These are phyloP conservation scores for Porites cylindrica DNA, from an alignment of 92 coral and sea anemone species.

Conservation along the genomic window DNA sequence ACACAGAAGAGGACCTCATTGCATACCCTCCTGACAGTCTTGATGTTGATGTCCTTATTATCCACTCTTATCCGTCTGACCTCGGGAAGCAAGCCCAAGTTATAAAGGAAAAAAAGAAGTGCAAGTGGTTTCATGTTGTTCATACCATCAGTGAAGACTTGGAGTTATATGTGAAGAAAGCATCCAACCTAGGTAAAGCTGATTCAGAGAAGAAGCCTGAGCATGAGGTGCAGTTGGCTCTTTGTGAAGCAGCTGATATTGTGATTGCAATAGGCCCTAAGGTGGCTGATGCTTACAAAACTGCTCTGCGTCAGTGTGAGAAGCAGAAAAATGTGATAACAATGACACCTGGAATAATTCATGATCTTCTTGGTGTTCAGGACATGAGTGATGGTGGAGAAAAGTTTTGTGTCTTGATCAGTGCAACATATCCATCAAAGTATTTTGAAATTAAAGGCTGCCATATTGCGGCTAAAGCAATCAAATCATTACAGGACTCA, in stretches of 20 bases:
- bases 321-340: conserved; percentile 3
- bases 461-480: conserved; percentile 35
- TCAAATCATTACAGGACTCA: not conserved
- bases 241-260: conserved; percentile 18
- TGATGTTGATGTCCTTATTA: conserved; percentile 32
- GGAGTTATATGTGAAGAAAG: no score
- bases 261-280: conserved; percentile 42
- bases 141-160: conserved; percentile 6
- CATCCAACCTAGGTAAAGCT: no score
- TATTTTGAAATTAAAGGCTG: conserved; percentile 28
- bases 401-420: conserved; percentile 7
- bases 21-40: conserved; percentile 36
- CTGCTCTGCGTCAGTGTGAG: not conserved
- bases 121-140: conserved; percentile 36
- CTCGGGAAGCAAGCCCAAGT: conserved; percentile 21
- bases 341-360: conserved; percentile 4
- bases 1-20: not conserved
- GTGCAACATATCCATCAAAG: conserved; percentile 25
- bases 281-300: conserved; percentile 27
- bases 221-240: not conserved
- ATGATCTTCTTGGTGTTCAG: not conserved
- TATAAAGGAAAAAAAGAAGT: not conserved
- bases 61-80: conserved; percentile 20
- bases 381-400: not conserved
- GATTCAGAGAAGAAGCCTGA: no score